Evolutionary conservation across 2,797 vertebrate species (phyloP).

Genomic region (Propithecus perrieri): DNA sequence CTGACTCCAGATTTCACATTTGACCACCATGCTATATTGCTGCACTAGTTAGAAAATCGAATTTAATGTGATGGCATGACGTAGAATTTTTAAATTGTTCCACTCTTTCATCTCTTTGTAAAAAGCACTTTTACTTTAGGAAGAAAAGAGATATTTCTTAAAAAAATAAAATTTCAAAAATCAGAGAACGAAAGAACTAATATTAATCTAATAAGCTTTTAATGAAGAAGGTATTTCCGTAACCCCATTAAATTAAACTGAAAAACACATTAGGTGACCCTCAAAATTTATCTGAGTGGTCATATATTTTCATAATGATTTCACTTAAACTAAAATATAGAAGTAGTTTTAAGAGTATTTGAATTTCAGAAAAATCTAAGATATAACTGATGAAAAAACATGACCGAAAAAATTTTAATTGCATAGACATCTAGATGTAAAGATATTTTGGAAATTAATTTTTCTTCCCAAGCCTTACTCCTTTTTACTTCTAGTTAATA

Average conservation of each 20-base stretch:
- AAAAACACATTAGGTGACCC: neutral
- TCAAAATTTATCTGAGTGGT: neutral
- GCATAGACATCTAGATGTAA: neutral
- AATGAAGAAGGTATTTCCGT: neutral
- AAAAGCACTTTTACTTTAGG: neutral
- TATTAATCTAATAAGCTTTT: neutral
- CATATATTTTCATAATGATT: neutral
- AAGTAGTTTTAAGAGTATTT: neutral
- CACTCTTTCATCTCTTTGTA: neutral
- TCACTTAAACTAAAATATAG: neutral
- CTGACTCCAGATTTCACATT: neutral
- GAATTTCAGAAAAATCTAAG: constrained; percentile 33
- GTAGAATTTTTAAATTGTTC: neutral
- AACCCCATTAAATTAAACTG: neutral
- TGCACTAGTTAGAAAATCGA: neutral
- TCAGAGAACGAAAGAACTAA: constrained; percentile 5
- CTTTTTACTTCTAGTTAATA: constrained; percentile 1
- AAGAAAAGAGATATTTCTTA: neutral
- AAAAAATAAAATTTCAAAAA: constrained; percentile 5
- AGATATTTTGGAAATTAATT: neutral
- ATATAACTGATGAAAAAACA: neutral
- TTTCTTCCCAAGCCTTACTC: neutral
- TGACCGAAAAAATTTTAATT: neutral
- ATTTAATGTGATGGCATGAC: neutral
- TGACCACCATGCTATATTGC: neutral